Conservation (phyloP, 2,113 vertebrate species). For the Ivindomyrus marchei region DNA sequence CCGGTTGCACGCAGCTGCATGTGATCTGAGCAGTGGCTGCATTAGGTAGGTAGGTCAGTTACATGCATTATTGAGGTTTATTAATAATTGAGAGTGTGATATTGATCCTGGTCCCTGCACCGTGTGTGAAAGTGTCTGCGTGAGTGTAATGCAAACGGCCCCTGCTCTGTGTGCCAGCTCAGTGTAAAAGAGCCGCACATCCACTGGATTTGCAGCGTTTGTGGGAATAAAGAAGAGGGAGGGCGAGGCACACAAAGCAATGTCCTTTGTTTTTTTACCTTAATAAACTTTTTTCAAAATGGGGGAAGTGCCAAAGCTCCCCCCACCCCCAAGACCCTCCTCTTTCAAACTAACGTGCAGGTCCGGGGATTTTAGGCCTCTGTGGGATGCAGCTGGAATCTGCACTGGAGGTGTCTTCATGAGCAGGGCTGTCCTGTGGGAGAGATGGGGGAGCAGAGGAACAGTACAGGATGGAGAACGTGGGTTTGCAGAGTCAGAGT, state of each 20-base stretch:
- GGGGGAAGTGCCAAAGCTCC: background rate
- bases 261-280: background rate
- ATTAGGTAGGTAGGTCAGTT: background rate
- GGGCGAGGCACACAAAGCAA: background rate
- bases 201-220: background rate
- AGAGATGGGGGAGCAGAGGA: background rate
- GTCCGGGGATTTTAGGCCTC: background rate
- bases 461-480: background rate
- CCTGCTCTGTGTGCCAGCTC: background rate
- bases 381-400: background rate
- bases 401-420: background rate
- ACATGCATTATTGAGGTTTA: slow-evolving; percentile 9
- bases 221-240: background rate
- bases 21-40: background rate
- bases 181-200: background rate
- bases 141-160: background rate
- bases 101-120: slow-evolving; percentile 14
- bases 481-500: background rate
- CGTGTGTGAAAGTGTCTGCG: background rate
- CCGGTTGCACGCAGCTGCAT: background rate
- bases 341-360: background rate
- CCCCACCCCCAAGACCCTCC: background rate
- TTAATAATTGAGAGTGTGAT: slow-evolving; percentile 18
- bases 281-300: background rate
- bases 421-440: background rate